Base-by-base conservation (phyloP, 1,140 invertebrate genomes). In the Anastrepha obliqua region DNA sequence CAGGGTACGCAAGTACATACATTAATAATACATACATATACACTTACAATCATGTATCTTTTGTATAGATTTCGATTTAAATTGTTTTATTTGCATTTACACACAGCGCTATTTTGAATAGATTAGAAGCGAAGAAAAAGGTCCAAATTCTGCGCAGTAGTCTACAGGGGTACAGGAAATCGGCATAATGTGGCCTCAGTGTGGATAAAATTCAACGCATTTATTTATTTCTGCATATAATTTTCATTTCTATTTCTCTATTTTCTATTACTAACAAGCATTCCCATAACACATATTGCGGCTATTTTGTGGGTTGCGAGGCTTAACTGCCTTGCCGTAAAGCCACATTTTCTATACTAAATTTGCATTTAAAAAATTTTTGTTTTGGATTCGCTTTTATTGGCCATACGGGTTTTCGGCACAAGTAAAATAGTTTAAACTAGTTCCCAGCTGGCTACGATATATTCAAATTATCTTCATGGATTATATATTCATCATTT, bases 41-140 rank as follows among this genome's bases (percentile, higher is more conserved):
- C 42, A 11, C 39, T 29, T 29, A 29, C 29, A 29, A 11, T 74
- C 44, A 74, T 74, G 67, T 74, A 74, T 74, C 67, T 44, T 47
- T 42, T 74, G 67, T 17, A 13, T 47, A 42, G 44, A 74, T 44
- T 74, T 74, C 67, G 44, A 74, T 74, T 74, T 74, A 74, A 74
- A 74, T 74, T 74, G 67, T 74, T 74, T 74, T 74, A 74, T 74
- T 74, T 74, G 67, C 67, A 42, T 47, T 74, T 74, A 8, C 42
- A 1, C 42, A 47, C 17, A 15, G 39, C 67, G 67, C 42, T 74
- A 74, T 74, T 8, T 74, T 74, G 67, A 44, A 74, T 74, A 47
- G 67, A 74, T 74, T 74, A 47, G 44, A 74, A 74, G 9, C 13
- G 15, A 44, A 44, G 44, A 74, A 44, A 74, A n/a, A 6, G 13